A percentile compares a stretch with the other conserved stretches of the same genome.
phyloP scores from a whole-genome alignment of 2,888 invertebrate species.

The Epinotia ramella region DNA sequence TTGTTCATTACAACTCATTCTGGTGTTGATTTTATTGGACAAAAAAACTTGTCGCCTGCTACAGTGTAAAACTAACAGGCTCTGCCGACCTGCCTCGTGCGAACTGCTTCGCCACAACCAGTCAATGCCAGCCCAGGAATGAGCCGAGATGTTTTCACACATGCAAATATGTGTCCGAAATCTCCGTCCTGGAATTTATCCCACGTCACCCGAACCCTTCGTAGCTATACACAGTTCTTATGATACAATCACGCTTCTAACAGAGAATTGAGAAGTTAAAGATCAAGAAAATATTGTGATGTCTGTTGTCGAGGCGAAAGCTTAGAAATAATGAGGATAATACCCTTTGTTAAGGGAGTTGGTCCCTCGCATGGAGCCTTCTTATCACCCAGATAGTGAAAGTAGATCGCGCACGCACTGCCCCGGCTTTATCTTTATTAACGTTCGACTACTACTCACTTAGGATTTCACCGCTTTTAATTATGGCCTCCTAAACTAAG shows the following conservation, averaged over 20 bases:
- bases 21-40: neutral
- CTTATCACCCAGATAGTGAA: conserved; percentile 78
- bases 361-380: conserved; percentile 57
- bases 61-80: neutral
- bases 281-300: conserved; percentile 46
- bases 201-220: conserved; percentile 29
- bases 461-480: conserved; percentile 72
- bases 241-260: conserved; percentile 9
- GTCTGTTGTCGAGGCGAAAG: conserved; percentile 54
- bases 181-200: conserved; percentile 36
- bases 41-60: neutral
- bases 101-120: conserved; percentile 9
- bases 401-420: conserved; percentile 72
- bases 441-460: conserved; percentile 63
- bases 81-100: conserved; percentile 2
- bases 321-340: conserved; percentile 77
- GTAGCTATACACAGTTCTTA: conserved; percentile 11
- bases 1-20: neutral
- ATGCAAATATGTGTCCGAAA: conserved; percentile 44
- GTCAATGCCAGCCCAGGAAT: conserved; percentile 35
- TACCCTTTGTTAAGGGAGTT: conserved; percentile 66
- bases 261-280: conserved; percentile 39
- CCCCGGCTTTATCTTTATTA: conserved; percentile 74
- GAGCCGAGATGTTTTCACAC: conserved; percentile 39
- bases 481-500: conserved; percentile 66